phyloP scores from a whole-genome alignment of 1,140 invertebrate species.

The Muscidifurax raptorellus region DNA sequence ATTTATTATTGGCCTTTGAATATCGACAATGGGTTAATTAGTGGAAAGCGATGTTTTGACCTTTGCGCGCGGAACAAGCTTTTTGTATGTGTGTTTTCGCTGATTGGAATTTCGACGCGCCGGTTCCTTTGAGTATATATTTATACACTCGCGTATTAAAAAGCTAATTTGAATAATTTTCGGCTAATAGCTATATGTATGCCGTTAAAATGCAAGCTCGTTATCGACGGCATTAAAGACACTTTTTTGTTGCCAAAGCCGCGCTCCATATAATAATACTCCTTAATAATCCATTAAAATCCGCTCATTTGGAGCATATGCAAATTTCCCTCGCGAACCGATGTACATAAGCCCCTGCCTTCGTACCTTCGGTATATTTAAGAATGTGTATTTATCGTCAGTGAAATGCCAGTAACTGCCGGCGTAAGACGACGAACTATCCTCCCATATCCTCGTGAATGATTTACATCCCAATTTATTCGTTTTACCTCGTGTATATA shows the following conservation, averaged over 20 bases:
- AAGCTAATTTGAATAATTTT: not conserved
- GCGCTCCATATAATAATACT: not conserved
- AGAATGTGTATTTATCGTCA: slow-evolving; percentile 39
- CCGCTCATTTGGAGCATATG: slow-evolving; percentile 9
- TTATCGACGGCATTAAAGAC: not conserved
- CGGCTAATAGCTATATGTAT: not conserved
- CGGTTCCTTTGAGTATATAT: not conserved
- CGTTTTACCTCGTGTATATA: not conserved
- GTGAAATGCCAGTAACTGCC: not conserved
- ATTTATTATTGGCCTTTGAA: not conserved
- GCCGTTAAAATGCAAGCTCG: not conserved
- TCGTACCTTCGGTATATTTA: slow-evolving; percentile 5
- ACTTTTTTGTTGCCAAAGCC: not conserved
- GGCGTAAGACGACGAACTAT: not conserved
- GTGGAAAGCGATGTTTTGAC: not conserved
- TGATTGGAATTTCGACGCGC: not conserved
- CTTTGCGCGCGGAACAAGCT: not conserved
- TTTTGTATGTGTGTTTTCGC: not conserved
- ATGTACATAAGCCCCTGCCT: not conserved
- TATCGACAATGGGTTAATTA: not conserved
- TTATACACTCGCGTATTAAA: too few relatives aligned
- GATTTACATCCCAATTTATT: slow-evolving; percentile 52
- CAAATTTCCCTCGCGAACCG: not conserved
- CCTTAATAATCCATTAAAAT: slow-evolving; percentile 39
- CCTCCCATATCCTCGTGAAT: not conserved